Conservation (phyloP, 2,888 invertebrate species). For the Amphipoea oculea region DNA sequence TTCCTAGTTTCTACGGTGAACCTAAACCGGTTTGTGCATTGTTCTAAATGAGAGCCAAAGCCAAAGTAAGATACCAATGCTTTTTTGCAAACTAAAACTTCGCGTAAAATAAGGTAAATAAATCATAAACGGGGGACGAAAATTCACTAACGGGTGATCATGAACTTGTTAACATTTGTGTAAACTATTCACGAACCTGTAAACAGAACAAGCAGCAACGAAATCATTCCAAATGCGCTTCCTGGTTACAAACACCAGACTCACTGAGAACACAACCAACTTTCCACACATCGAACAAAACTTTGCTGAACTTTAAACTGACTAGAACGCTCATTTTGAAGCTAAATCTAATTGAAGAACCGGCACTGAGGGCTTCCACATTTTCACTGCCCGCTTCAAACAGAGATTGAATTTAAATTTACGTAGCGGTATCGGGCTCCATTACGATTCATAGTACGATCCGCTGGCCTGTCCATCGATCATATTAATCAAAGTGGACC, state of each 20-base stretch:
- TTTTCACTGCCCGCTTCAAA: constrained; percentile 85
- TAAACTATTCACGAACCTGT: constrained; percentile 78
- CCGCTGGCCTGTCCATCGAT: constrained; percentile 76
- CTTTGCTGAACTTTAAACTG: constrained; percentile 81
- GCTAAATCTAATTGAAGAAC: constrained; percentile 85
- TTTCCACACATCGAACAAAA: constrained; percentile 82
- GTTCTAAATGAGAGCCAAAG: constrained; percentile 18
- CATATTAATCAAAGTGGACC: constrained; percentile 82
- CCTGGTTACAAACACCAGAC: constrained; percentile 78
- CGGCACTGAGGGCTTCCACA: constrained; percentile 83
- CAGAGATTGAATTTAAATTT: constrained; percentile 88
- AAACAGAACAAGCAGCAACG: constrained; percentile 79
- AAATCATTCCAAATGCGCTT: constrained; percentile 84
- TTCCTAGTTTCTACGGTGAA: constrained; percentile 3
- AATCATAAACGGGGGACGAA: background rate
- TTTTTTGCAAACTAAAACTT: background rate
- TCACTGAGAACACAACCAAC: constrained; percentile 78
- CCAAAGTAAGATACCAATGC: background rate
- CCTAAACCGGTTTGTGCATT: constrained; percentile 43
- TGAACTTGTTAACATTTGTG: constrained; percentile 13
- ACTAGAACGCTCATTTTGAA: constrained; percentile 86
- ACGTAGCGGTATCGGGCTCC: constrained; percentile 85
- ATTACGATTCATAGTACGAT: constrained; percentile 86
- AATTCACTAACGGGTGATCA: constrained; percentile 1
- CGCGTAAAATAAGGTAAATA: background rate